These are phyloP conservation scores for Epinotia nisella DNA, from an alignment of 2,888 invertebrate genomes.

Conservation along the genomic window DNA sequence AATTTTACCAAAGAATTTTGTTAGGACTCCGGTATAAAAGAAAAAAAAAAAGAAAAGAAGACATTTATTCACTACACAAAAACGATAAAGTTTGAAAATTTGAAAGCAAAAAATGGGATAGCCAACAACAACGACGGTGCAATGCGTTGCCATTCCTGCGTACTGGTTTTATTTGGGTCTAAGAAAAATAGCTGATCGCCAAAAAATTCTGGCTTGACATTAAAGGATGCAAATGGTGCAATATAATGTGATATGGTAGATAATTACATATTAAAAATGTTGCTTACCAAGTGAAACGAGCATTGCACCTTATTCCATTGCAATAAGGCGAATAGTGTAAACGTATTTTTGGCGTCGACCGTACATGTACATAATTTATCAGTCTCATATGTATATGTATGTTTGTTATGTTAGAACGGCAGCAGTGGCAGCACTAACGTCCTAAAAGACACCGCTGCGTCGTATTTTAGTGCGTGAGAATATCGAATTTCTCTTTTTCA, in stretches of 20 bases:
- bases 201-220: too few species aligned
- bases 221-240: too few species aligned
- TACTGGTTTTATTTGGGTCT: slow-evolving; percentile 4
- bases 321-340: too few species aligned
- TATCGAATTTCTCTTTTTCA: slow-evolving; percentile 16
- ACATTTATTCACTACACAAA: too few species aligned
- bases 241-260: too few species aligned
- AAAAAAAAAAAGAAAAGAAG: too few species aligned
- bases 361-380: background rate
- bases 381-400: slow-evolving; percentile 1
- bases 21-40: background rate
- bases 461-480: slow-evolving; percentile 12
- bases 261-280: too few species aligned
- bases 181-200: too few species aligned
- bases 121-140: background rate
- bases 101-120: background rate
- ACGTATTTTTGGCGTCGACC: too few species aligned
- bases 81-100: background rate
- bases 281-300: too few species aligned
- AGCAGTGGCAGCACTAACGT: background rate
- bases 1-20: background rate
- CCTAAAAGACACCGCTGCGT: background rate
- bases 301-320: too few species aligned
- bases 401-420: background rate
- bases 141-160: background rate